Evolutionary conservation across 1,140 invertebrate genomes (phyloP).

Genomic region (Lycorma delicatula): DNA sequence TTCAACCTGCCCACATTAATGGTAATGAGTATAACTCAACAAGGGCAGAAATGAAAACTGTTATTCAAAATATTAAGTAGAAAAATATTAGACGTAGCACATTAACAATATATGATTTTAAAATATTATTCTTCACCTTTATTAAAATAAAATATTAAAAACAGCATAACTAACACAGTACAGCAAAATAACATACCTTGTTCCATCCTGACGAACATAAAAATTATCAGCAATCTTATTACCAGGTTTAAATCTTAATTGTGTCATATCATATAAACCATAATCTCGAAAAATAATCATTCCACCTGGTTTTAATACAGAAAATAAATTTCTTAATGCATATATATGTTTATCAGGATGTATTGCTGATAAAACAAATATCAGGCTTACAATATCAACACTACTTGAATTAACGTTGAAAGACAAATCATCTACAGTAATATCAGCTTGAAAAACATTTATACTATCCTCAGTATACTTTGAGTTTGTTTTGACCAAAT

Average conservation of each 20-base stretch:
- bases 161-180: constrained; percentile 7
- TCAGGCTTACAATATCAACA: constrained; percentile 59
- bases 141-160: constrained; percentile 16
- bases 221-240: constrained; percentile 91
- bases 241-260: constrained; percentile 85
- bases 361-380: constrained; percentile 75
- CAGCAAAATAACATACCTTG: constrained; percentile 50
- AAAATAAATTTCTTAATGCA: constrained; percentile 59
- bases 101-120: not conserved
- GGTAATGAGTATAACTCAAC: constrained; percentile 6
- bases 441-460: constrained; percentile 66
- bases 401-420: constrained; percentile 41
- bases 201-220: constrained; percentile 96
- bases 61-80: not conserved
- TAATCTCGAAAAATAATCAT: constrained; percentile 91
- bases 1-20: not conserved
- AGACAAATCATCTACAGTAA: constrained; percentile 53
- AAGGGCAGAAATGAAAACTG: constrained; percentile 5
- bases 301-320: constrained; percentile 69
- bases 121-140: constrained; percentile 3
- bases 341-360: constrained; percentile 66
- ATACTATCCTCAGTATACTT: constrained; percentile 54
- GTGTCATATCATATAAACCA: constrained; percentile 96
- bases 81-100: constrained; percentile 1
- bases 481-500: constrained; percentile 67